phyloP scores from a whole-genome alignment of 2,888 invertebrate genomes.

The Proisotoma minuta region DNA sequence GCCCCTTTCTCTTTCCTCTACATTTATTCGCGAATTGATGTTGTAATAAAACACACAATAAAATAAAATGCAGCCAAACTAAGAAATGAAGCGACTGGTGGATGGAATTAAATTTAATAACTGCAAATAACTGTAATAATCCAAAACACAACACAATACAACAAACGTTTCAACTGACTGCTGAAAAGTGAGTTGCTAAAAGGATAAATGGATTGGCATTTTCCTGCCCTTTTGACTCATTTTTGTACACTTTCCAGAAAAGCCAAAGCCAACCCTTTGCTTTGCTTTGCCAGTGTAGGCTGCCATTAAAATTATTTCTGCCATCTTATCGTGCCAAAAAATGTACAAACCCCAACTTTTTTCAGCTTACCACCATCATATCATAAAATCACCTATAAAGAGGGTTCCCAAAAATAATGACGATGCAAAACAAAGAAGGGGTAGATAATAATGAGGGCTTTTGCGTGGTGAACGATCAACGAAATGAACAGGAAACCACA shows the following conservation, averaged over 20 bases:
- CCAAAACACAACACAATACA: not conserved
- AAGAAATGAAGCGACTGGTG: slow-evolving; percentile 4
- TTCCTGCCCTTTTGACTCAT: slow-evolving; percentile 4
- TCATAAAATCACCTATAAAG: not conserved
- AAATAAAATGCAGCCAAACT: not conserved
- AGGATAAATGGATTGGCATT: slow-evolving; percentile 4
- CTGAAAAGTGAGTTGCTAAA: not conserved
- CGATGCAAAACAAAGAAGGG: not conserved
- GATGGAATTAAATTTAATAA: slow-evolving; percentile 1
- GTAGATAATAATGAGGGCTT: slow-evolving; percentile 13
- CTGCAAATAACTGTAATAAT: slow-evolving; percentile 4
- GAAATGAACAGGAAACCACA: slow-evolving; percentile 11
- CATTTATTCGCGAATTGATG: not conserved
- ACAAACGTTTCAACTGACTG: not conserved
- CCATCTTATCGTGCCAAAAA: not conserved
- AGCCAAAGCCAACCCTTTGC: slow-evolving; percentile 12
- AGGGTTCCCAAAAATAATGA: not conserved
- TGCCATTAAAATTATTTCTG: not conserved
- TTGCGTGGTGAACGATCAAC: no score
- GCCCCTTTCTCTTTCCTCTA: not conserved
- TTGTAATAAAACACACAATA: slow-evolving; percentile 3
- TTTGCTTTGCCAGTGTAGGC: not conserved
- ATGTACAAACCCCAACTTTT: slow-evolving; percentile 1
- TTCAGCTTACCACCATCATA: slow-evolving; percentile 7
- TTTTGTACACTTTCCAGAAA: slow-evolving; percentile 6